Conservation (phyloP, 2,113 vertebrate genomes). For the Entelurus aequoreus region DNA sequence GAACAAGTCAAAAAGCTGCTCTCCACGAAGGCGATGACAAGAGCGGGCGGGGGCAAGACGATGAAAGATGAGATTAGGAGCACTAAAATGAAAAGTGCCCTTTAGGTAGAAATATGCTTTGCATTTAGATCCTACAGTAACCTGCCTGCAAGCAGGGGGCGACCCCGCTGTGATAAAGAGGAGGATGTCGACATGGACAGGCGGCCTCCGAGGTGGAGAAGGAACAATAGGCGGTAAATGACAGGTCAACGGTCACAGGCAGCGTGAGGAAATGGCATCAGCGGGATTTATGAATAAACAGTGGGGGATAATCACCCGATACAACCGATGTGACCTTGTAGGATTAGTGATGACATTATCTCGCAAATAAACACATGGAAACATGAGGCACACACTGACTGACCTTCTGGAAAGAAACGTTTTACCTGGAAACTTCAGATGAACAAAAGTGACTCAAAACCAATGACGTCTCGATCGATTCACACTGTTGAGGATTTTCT, state of each 20-base stretch:
- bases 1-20: neutral
- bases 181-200: constrained; percentile 43
- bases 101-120: constrained; percentile 59
- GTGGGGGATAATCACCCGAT: constrained; percentile 64
- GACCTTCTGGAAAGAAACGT: constrained; percentile 61
- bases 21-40: constrained; percentile 16
- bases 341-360: constrained; percentile 64
- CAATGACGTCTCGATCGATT: too few relatives aligned
- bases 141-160: constrained; percentile 47
- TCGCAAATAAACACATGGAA: constrained; percentile 60
- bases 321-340: constrained; percentile 64
- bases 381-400: constrained; percentile 31
- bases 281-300: constrained; percentile 71
- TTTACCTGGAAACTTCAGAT: constrained; percentile 13
- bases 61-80: constrained; percentile 30
- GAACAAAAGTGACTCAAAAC: neutral
- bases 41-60: constrained; percentile 6
- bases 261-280: constrained; percentile 69
- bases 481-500: too few relatives aligned
- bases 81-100: constrained; percentile 58
- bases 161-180: constrained; percentile 57
- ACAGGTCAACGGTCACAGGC: constrained; percentile 60
- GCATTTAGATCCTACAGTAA: constrained; percentile 55
- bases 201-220: constrained; percentile 34
- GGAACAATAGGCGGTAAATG: constrained; percentile 59